Evolutionary conservation across 2,113 vertebrate genomes (phyloP), one percentile per base, ranked within the genome.

Genomic region (Prietella phreatophila): DNA sequence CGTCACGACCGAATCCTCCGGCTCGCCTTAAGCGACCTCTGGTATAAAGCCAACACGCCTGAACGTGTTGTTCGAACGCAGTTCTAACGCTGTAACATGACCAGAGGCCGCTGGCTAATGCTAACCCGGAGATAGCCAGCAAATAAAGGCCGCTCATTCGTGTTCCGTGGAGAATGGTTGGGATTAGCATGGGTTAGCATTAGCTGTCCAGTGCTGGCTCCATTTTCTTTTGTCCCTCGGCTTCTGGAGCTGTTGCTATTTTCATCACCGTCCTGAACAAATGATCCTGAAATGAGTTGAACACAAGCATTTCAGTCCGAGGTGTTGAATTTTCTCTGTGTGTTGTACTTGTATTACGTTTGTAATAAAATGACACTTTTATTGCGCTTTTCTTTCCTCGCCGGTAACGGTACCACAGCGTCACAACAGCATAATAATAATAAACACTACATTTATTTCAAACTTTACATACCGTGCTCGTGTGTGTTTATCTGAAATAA

Each of bases 181-280:
- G 53, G 55, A 81, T 84, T 84, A 84, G 83, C 83, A 69, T 53
- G 20, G 30, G 50, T 85, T 85, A 85, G 84, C 84, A 79, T 63
- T 84, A 90, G 42, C 89, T 80, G 33, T 83, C 88, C 85, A 73
- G 42, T 84, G 61, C 88, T 92, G 92, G 90, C 93, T 91, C 94
- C 90, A 86, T 92, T 94, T 93, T 95, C 94, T 95, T 96, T 96
- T 95, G 80, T 82, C 95, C 93, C 85, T 87, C 80, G 71, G 71
- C 82, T 88, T 39, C 81, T 85, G 73, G 39, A 4, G 39, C 36
- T 36, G 36, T 36, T 36, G 36, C 2, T 36, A 1, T 1, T 36
- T 36, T 36, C 36, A 36, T 2, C 2, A 1, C 56, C 50, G 55
- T 75, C 15, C 33, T 73, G 13, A 3, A 55, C 1, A 76, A 55